These are phyloP conservation scores for Hydroisotoma schaefferi DNA, from an alignment of 2,888 invertebrate genomes.

Conservation along the genomic window DNA sequence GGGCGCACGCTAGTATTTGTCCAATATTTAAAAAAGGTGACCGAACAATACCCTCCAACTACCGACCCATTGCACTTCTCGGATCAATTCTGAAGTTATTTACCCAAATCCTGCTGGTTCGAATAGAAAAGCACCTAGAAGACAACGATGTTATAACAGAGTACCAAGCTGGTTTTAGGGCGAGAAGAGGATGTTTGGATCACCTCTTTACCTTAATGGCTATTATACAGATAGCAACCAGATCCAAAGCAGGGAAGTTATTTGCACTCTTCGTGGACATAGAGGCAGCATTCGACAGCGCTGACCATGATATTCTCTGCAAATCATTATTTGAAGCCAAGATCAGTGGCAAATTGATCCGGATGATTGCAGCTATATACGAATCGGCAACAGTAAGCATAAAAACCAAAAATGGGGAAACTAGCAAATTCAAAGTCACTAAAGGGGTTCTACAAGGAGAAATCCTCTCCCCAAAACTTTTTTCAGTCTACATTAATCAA, in stretches of 20 bases:
- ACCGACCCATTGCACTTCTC: constrained; percentile 25
- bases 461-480: neutral
- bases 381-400: neutral
- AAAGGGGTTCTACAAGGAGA: neutral
- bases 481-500: neutral
- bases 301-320: neutral
- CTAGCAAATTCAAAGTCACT: neutral
- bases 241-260: too few relatives aligned
- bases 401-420: neutral
- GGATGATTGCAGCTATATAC: neutral
- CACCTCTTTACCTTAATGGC: too few relatives aligned
- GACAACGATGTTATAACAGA: constrained; percentile 39
- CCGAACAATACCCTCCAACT: constrained; percentile 26
- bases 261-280: too few relatives aligned
- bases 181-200: too few relatives aligned
- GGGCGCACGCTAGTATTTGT: constrained; percentile 28
- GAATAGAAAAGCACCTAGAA: constrained; percentile 39
- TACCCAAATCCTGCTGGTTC: constrained; percentile 25
- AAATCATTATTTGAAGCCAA: neutral
- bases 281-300: too few relatives aligned
- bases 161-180: constrained; percentile 46
- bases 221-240: too few relatives aligned
- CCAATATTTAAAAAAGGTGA: constrained; percentile 40
- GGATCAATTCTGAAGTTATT: constrained; percentile 36
- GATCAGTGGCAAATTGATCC: neutral